phyloP scores from a whole-genome alignment of 37 sponge, comb jelly and placozoan species.

The Ianthella basta region DNA sequence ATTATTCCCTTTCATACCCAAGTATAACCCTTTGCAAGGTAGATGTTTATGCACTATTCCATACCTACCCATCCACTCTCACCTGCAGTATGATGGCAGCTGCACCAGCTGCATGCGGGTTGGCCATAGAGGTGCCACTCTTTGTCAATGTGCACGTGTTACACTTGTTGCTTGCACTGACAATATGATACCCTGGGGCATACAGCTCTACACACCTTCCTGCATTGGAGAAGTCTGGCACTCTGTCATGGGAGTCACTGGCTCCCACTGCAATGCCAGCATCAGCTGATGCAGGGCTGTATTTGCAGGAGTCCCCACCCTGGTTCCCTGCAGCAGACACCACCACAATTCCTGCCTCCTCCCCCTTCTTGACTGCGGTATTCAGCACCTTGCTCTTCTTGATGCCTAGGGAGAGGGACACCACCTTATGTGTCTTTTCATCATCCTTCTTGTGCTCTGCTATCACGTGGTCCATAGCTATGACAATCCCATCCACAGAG shows the following conservation, averaged over 20 bases:
- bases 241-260: slow-evolving; percentile 42
- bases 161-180: slow-evolving; percentile 54
- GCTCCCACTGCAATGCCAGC: slow-evolving; percentile 68
- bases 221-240: slow-evolving; percentile 63
- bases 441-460: slow-evolving; percentile 6
- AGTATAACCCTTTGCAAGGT: too few relatives aligned
- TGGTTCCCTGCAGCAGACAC: slow-evolving; percentile 82
- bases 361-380: slow-evolving; percentile 43
- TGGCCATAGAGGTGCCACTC: slow-evolving; percentile 84
- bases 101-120: slow-evolving; percentile 76
- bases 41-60: too few relatives aligned
- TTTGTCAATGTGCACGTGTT: slow-evolving; percentile 55
- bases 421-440: slow-evolving; percentile 35
- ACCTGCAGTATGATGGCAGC: slow-evolving; percentile 58
- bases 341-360: slow-evolving; percentile 41
- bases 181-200: slow-evolving; percentile 68
- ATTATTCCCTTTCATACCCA: too few relatives aligned
- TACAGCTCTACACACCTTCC: slow-evolving; percentile 71
- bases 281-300: slow-evolving; percentile 64
- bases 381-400: slow-evolving; percentile 38
- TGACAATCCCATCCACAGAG: slow-evolving; percentile 73
- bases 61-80: too few relatives aligned
- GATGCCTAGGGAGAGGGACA: slow-evolving; percentile 76
- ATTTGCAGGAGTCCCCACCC: slow-evolving; percentile 58
- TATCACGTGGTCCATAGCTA: slow-evolving; percentile 62